A percentile compares a stretch with the other conserved stretches of the same genome.
These are phyloP conservation scores for Andricus grossulariae DNA, from an alignment of 1,140 invertebrate genomes.

Conservation along the genomic window DNA sequence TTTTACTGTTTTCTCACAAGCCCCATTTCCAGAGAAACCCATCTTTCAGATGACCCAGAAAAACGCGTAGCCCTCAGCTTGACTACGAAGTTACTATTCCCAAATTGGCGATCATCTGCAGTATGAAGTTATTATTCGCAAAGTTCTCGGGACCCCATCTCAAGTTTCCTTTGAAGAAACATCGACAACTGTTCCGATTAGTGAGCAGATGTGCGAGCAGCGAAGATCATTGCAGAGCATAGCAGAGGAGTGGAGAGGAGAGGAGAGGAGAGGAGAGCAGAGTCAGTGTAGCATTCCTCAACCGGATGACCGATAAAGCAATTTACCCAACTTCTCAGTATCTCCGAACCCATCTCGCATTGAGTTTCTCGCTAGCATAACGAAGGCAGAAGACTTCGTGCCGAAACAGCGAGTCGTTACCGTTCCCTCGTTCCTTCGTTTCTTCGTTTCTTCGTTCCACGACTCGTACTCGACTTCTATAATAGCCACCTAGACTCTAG, in stretches of 20 bases:
- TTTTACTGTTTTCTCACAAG: too few relatives aligned
- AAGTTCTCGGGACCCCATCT: neutral
- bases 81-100: too few relatives aligned
- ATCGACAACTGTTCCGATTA: neutral
- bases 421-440: too few relatives aligned
- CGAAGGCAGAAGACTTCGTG: conserved; percentile 34
- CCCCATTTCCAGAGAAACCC: too few relatives aligned
- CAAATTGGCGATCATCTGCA: neutral
- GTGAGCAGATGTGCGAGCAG: conserved; percentile 14
- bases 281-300: conserved; percentile 15
- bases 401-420: conserved; percentile 40
- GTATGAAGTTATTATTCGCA: neutral
- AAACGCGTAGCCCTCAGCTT: too few relatives aligned
- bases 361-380: conserved; percentile 26
- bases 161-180: neutral
- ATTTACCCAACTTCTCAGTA: conserved; percentile 20
- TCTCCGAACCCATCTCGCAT: conserved; percentile 5
- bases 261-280: too few relatives aligned
- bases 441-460: conserved; percentile 1
- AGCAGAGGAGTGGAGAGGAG: too few relatives aligned
- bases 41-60: too few relatives aligned
- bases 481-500: conserved; percentile 41
- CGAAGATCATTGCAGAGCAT: too few relatives aligned
- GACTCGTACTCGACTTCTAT: conserved; percentile 1
- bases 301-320: conserved; percentile 30